Base-by-base conservation (phyloP, 2,113 vertebrate genomes). In the Heteronetta atricapilla region DNA sequence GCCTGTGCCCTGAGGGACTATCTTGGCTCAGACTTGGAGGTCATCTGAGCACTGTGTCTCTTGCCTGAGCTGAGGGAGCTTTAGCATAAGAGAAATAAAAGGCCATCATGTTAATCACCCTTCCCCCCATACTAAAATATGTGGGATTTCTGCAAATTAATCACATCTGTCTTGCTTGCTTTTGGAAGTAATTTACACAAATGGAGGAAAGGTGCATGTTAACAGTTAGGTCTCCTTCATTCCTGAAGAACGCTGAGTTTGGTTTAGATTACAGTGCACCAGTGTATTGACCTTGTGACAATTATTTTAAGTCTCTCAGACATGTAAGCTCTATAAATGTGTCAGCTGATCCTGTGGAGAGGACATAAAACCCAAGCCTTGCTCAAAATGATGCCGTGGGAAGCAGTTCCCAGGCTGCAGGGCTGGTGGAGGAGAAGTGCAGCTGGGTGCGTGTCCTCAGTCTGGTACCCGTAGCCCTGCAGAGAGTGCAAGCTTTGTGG, bases 261-360 rank as follows among this genome's bases (percentile, higher is more conserved):
- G 73, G 46, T 88, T 93, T 93, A 53, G 58, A 89, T 94, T 96
- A 88, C 90, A 75, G 58, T 78, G 66, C 53, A 58, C 40, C 38
- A 14, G 23, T 50, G 84, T 88, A 33, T 36, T 68, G 88, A 88
- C 80, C 73, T 84, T 86, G 69, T 78, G 92, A 55, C 48, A 81
- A 82, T 81, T 91, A 88, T 88, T 88, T 95, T 44, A 83, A 92
- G 82, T 86, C 58, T 86, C 52, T 81, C 36, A 36, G 55, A 26
- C 44, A 40, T 40, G 14, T 60, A 23, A 88, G 46, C 67, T 60
- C 79, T 78, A 33, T 44, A 86, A 86, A 90, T 26, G 33, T 20
- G n/a, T 53, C 73, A 94, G 34, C 10, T 75, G 60, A 83, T 84
- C 29, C 69, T 11, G n/a, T 26, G 17, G 6, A 64, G 53, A 75